Base-by-base conservation (phyloP, 1,140 invertebrate genomes). In the Drosophila pallidifrons region DNA sequence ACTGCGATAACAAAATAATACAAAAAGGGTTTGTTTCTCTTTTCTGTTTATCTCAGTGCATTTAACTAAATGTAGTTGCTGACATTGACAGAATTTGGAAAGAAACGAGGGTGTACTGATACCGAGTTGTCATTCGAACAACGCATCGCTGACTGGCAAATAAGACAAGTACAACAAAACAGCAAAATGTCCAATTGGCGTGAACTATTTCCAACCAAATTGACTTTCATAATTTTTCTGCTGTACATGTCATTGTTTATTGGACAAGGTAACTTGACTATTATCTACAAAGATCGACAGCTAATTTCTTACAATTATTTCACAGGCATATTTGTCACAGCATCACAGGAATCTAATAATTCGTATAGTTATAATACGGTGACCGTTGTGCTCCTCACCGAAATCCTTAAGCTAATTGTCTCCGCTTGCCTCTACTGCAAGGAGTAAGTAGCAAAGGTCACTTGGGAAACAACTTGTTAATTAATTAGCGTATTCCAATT, bases 291-390 rank as follows among this genome's bases (percentile, higher is more conserved):
- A 49, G 13, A 30, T 28, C 20, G 20, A 25, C 20, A 25, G 20
- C 3, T 65, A 74, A 74, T 73, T 13, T 16, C 1, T 30, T 1
- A 20, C 10, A 51, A 61, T 1, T 15, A 4, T 38, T 57, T 80
- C 51, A n/a, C 79, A 99, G 98, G 97, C 82, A 96, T 99, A 75
- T 95, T 99, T 77, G 96, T 99, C 13, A 98, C 96, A 52, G 96
- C 96, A 77, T 98, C 97, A 5, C 97, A 98, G 93, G 95, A 95
- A 70, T 94, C 95, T 54, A 95, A 96, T 88, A 96, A 97, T 80
- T 94, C 94, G 16, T 99, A 99, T 93, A 95, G 95, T 69, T 99
- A 98, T 83, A 98, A 98, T 91, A 97, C 96, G 28, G 95, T 97
- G 1, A 96, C 96, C 20, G 97, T 98, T 25, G 98, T 99, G 25